phyloP scores from a whole-genome alignment of 2,797 vertebrate genomes.

The Danio albolineatus region DNA sequence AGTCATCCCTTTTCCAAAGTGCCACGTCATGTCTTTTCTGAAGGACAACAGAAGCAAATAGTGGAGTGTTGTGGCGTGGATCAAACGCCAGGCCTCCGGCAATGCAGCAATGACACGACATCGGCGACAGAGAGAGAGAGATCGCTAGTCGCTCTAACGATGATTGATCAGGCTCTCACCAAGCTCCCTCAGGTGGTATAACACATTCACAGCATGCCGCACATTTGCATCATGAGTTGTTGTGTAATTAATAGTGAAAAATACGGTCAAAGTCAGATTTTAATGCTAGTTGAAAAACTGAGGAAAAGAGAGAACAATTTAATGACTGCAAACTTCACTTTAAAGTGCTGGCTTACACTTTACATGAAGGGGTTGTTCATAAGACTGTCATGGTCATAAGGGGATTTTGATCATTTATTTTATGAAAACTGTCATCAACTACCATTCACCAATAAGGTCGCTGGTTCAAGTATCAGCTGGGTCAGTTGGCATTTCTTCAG shows the following conservation, averaged over 20 bases:
- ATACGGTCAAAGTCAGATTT: neutral
- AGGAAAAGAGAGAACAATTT: no score
- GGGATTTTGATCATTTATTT: no score
- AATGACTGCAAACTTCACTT: no score
- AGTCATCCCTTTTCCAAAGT: constrained; percentile 50
- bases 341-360: no score
- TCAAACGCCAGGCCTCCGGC: constrained; percentile 28
- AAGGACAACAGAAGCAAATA: constrained; percentile 58
- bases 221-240: neutral
- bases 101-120: constrained; percentile 28
- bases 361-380: no score
- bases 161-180: constrained; percentile 52
- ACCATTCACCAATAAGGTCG: no score
- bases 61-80: constrained; percentile 32
- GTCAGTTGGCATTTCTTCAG: no score
- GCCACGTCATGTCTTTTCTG: constrained; percentile 54
- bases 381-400: no score
- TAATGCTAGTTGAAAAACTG: no score
- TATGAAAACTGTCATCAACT: no score
- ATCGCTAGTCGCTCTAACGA: constrained; percentile 25
- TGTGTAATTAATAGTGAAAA: neutral
- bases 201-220: constrained; percentile 10
- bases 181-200: constrained; percentile 24
- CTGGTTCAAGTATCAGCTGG: no score
- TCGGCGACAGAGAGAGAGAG: constrained; percentile 12